A percentile compares a stretch with the other conserved stretches of the same genome.
Evolutionary conservation across 30 jellyfish, hydroid and myxozoan genomes (phyloP).

Genomic region (Aurelia coerulea): DNA sequence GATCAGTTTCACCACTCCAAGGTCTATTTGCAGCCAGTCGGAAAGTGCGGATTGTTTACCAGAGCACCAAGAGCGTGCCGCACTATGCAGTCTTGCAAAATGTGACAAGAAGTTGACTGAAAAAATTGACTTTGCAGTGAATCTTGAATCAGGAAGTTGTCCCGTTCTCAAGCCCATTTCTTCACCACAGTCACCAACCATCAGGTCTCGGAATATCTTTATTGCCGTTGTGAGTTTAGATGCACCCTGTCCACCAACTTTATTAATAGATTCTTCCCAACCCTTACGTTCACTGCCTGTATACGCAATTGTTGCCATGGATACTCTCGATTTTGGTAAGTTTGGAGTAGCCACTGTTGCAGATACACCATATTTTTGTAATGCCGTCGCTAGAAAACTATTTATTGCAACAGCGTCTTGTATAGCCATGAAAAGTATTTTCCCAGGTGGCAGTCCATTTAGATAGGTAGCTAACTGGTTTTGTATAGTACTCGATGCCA

Average conservation of each 20-base stretch:
- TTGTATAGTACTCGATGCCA: not conserved
- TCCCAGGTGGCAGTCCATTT: conserved; percentile 18
- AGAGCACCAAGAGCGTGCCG: conserved; percentile 41
- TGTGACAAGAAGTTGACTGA: not conserved
- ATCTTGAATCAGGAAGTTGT: conserved; percentile 36
- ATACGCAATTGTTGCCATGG: conserved; percentile 44
- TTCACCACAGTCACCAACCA: conserved; percentile 40
- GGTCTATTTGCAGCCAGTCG: conserved; percentile 33
- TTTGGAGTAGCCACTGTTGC: conserved; percentile 38
- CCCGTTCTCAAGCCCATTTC: conserved; percentile 49
- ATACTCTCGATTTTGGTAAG: not conserved
- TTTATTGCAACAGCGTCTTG: not conserved
- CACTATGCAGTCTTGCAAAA: conserved; percentile 23
- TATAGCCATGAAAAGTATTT: conserved; percentile 36
- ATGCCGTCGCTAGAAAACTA: conserved; percentile 9
- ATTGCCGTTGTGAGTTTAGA: conserved; percentile 4
- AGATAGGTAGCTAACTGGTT: conserved; percentile 10
- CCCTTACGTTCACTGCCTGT: conserved; percentile 47
- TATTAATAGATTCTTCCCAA: conserved; percentile 31
- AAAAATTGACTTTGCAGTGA: conserved; percentile 27
- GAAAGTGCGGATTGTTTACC: conserved; percentile 13
- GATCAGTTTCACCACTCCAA: conserved; percentile 19
- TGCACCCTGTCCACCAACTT: not conserved
- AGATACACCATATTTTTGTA: conserved; percentile 46
- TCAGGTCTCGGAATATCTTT: conserved; percentile 15